phyloP scores from a whole-genome alignment of 2,797 vertebrate species.

The Onychomys leucogaster region DNA sequence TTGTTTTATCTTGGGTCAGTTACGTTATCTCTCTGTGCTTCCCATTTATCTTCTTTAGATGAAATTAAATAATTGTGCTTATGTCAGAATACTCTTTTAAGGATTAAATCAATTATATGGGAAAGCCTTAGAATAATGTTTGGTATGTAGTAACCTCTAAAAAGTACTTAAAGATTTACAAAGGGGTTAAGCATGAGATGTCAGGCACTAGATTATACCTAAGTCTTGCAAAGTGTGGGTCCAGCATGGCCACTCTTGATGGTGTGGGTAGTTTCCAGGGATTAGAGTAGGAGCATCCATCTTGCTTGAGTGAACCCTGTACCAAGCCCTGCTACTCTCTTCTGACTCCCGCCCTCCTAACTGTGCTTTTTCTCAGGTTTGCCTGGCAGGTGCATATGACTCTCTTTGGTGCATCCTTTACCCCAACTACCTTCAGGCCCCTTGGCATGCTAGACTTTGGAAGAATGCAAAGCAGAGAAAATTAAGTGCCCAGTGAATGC shows the following conservation, averaged over 20 bases:
- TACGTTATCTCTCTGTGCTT: constrained; percentile 15
- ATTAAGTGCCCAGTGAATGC: neutral
- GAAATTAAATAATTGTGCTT: constrained; percentile 1
- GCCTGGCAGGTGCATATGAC: neutral
- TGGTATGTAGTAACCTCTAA: neutral
- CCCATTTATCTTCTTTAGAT: constrained; percentile 10
- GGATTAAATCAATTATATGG: neutral
- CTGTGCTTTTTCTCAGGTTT: neutral
- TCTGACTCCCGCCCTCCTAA: neutral
- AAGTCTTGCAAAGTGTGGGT: neutral
- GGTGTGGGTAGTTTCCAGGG: neutral
- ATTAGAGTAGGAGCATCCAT: neutral
- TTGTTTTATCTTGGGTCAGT: neutral
- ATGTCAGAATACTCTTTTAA: neutral
- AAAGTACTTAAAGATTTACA: neutral
- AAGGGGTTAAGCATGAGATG: neutral
- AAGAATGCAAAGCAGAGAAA: neutral
- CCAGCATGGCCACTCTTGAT: neutral
- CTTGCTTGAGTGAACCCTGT: constrained; percentile 1
- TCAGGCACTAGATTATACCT: neutral
- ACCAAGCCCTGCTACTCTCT: rapidly evolving
- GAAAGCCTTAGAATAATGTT: neutral
- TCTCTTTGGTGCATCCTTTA: neutral
- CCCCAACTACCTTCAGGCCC: neutral
- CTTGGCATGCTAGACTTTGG: neutral